Conservation (phyloP, 2,797 vertebrate genomes). For the Linurgus olivaceus region DNA sequence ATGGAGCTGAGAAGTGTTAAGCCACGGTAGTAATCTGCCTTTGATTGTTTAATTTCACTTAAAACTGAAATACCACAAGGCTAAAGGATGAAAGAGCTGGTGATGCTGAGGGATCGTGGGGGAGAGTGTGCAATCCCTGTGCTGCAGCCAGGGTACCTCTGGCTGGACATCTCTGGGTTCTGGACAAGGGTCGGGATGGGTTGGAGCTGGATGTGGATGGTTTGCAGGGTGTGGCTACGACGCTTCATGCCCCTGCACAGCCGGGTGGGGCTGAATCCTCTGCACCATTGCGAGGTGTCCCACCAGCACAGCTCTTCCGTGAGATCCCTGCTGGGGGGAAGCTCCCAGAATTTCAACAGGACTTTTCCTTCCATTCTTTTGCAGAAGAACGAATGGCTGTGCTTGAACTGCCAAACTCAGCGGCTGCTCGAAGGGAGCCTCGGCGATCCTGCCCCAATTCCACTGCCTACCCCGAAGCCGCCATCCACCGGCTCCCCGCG, state of each 20-base stretch:
- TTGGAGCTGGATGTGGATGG: not conserved
- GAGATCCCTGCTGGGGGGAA: not conserved
- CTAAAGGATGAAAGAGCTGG: not conserved
- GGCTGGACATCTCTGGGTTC: not conserved
- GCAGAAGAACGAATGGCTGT: conserved; percentile 99
- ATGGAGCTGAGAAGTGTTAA: not conserved
- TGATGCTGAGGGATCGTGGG: not conserved
- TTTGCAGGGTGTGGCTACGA: not conserved
- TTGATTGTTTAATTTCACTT: not conserved
- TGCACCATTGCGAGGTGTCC: not conserved
- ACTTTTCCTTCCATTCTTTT: conserved; percentile 21
- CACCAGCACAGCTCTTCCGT: not conserved
- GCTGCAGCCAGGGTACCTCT: rapidly evolving
- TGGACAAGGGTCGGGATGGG: not conserved
- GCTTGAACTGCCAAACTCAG: conserved; percentile 99
- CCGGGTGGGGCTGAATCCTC: rapidly evolving
- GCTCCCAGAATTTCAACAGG: not conserved
- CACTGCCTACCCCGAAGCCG: conserved; percentile 83
- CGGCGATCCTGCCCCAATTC: conserved; percentile 82
- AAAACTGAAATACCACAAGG: not conserved
- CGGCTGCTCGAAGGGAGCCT: conserved; percentile 92
- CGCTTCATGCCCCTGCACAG: rapidly evolving
- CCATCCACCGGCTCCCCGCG: conserved; percentile 80
- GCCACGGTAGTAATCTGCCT: not conserved
- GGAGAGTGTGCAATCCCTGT: not conserved